Conservation (phyloP, 35 echinoderm and acorn worm species). For the Heliocidaris erythrogramma region DNA sequence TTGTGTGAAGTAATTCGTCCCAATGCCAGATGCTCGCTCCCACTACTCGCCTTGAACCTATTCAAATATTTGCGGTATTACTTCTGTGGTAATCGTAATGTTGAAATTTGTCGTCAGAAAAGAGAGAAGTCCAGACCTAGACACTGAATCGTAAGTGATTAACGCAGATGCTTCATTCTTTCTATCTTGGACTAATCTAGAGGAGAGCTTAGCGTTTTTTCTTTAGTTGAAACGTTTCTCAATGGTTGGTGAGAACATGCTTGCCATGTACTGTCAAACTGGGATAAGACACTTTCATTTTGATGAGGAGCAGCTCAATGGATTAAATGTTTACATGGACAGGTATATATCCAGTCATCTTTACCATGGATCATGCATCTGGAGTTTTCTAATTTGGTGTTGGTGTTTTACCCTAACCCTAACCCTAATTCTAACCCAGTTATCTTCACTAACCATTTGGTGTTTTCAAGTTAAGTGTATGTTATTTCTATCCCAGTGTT, state of each 20-base stretch:
- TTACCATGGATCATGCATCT: neutral
- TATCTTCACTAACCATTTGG: too few relatives aligned
- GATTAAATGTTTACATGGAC: neutral
- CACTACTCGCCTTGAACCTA: neutral
- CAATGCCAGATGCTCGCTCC: neutral
- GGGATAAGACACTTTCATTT: neutral
- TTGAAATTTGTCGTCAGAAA: neutral
- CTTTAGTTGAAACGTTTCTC: neutral
- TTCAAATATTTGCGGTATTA: neutral
- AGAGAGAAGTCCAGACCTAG: neutral
- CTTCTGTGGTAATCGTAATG: neutral
- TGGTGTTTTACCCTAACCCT: neutral
- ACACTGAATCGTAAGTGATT: neutral
- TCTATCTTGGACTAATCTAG: neutral
- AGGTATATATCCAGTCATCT: neutral
- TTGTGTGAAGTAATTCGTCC: neutral
- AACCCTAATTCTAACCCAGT: neutral
- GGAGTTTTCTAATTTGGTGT: neutral
- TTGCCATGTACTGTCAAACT: conserved; percentile 24
- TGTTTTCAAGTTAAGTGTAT: too few relatives aligned
- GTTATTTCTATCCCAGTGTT: too few relatives aligned
- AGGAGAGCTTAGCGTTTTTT: neutral
- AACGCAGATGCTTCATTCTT: neutral
- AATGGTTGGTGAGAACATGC: neutral
- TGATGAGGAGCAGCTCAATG: neutral